phyloP scores from a whole-genome alignment of 2,797 vertebrate genomes.

The Microctenopoma stevenorrisi region DNA sequence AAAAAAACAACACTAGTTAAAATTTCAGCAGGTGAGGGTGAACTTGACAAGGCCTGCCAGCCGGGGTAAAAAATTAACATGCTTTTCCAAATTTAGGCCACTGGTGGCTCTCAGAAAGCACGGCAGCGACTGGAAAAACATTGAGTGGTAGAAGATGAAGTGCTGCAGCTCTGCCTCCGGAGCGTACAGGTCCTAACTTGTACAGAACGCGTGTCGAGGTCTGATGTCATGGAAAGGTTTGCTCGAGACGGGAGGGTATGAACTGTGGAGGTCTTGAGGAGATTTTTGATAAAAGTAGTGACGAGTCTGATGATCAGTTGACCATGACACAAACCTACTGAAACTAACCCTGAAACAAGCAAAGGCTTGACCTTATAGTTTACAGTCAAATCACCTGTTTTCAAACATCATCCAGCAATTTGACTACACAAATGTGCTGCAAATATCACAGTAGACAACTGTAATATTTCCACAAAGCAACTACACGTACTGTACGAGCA shows the following conservation, averaged over 20 bases:
- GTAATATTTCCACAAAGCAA: no score
- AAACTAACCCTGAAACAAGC: no score
- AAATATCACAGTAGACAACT: no score
- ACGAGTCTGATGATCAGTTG: conserved; percentile 38
- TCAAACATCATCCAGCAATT: no score
- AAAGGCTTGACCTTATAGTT: no score
- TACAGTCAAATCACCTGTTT: no score
- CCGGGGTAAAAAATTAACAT: conserved; percentile 66
- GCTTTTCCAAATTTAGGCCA: conserved; percentile 69
- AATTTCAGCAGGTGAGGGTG: conserved; percentile 68
- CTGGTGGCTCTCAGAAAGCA: conserved; percentile 40
- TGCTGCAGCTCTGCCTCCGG: conserved; percentile 47
- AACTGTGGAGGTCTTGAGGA: conserved; percentile 22
- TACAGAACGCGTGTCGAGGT: conserved; percentile 52
- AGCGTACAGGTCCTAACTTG: conserved; percentile 40
- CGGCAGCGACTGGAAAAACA: conserved; percentile 47
- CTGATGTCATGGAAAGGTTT: conserved; percentile 31
- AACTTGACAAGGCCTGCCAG: conserved; percentile 37
- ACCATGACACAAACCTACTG: no score
- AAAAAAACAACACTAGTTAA: conserved; percentile 64
- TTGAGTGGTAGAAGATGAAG: conserved; percentile 52
- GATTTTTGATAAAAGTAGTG: conserved; percentile 46
- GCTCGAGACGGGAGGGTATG: conserved; percentile 32
- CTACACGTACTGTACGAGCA: no score
- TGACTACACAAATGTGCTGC: no score